Evolutionary conservation across 2,888 invertebrate species (phyloP).

Genomic region (Ectemnius continuus): DNA sequence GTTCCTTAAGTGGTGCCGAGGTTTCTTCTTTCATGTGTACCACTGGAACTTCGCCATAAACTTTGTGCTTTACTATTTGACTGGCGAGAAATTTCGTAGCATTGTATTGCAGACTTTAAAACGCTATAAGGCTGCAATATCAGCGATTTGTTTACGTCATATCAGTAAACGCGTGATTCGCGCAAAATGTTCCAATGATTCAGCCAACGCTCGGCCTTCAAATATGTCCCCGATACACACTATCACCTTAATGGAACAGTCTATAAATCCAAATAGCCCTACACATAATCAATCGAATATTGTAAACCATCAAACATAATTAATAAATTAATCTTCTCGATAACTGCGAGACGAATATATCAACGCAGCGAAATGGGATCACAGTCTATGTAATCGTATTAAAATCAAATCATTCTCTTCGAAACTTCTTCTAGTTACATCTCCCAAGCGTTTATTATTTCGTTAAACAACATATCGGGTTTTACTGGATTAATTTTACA

Average conservation of each 20-base stretch:
- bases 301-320: constrained; percentile 31
- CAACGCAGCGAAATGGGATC: constrained; percentile 60
- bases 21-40: constrained; percentile 74
- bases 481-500: constrained; percentile 27
- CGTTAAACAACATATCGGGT: background rate
- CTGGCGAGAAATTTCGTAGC: constrained; percentile 72
- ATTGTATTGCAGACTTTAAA: constrained; percentile 58
- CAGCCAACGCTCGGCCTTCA: constrained; percentile 46
- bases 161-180: constrained; percentile 51
- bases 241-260: constrained; percentile 57
- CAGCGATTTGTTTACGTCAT: constrained; percentile 37
- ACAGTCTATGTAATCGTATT: constrained; percentile 55
- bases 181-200: constrained; percentile 51
- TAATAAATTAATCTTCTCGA: constrained; percentile 11
- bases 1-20: constrained; percentile 73
- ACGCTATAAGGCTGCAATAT: constrained; percentile 42
- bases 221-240: constrained; percentile 59
- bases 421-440: too few species aligned
- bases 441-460: constrained; percentile 3
- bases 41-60: constrained; percentile 76
- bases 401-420: constrained; percentile 8
- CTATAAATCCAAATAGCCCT: constrained; percentile 37
- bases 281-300: constrained; percentile 32
- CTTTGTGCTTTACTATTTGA: constrained; percentile 74
- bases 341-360: constrained; percentile 56